Evolutionary conservation across 2,797 vertebrate species (phyloP).

Genomic region (Odontamblyopus lacepedii): DNA sequence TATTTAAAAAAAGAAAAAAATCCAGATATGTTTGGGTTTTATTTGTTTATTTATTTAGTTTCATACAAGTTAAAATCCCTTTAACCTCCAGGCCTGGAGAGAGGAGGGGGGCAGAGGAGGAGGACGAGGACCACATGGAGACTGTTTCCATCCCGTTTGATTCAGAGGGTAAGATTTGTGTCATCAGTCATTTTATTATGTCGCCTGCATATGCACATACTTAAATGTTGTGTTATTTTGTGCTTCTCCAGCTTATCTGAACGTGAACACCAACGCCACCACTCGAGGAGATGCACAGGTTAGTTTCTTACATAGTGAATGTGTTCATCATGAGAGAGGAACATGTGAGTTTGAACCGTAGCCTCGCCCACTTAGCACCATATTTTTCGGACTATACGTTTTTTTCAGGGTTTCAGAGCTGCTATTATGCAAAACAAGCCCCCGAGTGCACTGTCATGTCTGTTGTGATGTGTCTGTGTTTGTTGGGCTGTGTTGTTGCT

Average conservation of each 20-base stretch:
- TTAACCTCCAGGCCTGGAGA: slow-evolving; percentile 71
- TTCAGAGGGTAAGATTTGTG: slow-evolving; percentile 63
- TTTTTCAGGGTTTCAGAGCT: no score
- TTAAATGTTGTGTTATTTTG: slow-evolving; percentile 34
- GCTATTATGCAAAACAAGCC: no score
- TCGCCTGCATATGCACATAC: fast-evolving
- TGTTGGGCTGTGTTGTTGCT: no score
- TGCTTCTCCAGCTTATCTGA: slow-evolving; percentile 70
- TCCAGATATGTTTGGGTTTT: no score
- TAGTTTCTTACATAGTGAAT: slow-evolving; percentile 13
- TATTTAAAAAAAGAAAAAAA: no score
- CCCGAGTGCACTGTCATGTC: no score
- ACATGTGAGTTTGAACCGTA: no score
- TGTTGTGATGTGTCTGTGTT: no score
- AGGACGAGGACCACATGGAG: slow-evolving; percentile 27
- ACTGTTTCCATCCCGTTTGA: slow-evolving; percentile 46
- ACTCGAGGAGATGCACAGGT: slow-evolving; percentile 81
- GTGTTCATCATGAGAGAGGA: no score
- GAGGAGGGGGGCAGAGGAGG: slow-evolving; percentile 64
- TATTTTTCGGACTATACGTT: no score
- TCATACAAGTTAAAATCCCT: slow-evolving; percentile 7
- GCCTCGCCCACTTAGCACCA: no score
- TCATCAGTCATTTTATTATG: not conserved
- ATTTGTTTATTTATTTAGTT: no score
- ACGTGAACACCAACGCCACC: slow-evolving; percentile 81